Conservation (phyloP, 2,888 invertebrate species). For the Erebia ligea region DNA sequence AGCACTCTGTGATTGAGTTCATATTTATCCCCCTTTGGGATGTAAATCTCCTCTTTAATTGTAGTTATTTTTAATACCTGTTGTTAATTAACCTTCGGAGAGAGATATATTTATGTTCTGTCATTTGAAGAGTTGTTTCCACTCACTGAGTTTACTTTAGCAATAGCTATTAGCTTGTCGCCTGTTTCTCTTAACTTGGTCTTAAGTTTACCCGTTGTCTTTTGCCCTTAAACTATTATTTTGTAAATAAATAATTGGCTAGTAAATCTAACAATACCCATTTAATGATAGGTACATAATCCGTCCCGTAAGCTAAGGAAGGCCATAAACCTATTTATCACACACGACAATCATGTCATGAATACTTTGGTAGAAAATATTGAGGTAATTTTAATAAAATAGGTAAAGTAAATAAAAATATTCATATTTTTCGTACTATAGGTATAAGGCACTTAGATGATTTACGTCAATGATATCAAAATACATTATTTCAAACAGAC, state of each 20-base stretch:
- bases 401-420: background rate
- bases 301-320: background rate
- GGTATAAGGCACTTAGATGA: too few species aligned
- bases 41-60: constrained; percentile 38
- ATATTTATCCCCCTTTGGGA: constrained; percentile 31
- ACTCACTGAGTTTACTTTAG: background rate
- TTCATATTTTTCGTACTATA: background rate
- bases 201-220: background rate
- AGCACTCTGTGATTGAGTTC: constrained; percentile 28
- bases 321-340: background rate
- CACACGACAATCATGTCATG: background rate
- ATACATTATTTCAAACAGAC: too few species aligned
- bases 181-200: too few species aligned
- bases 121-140: constrained; percentile 8
- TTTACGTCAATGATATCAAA: too few species aligned
- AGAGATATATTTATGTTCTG: constrained; percentile 35
- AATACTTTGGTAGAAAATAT: background rate
- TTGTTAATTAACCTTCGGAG: constrained; percentile 35
- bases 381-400: background rate
- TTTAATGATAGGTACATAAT: background rate
- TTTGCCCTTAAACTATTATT: background rate
- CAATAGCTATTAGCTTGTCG: background rate
- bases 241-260: background rate
- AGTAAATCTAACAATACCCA: background rate
- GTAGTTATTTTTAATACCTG: constrained; percentile 34